phyloP scores from a whole-genome alignment of 1,140 invertebrate genomes.

The Sycophaga agraensis region DNA sequence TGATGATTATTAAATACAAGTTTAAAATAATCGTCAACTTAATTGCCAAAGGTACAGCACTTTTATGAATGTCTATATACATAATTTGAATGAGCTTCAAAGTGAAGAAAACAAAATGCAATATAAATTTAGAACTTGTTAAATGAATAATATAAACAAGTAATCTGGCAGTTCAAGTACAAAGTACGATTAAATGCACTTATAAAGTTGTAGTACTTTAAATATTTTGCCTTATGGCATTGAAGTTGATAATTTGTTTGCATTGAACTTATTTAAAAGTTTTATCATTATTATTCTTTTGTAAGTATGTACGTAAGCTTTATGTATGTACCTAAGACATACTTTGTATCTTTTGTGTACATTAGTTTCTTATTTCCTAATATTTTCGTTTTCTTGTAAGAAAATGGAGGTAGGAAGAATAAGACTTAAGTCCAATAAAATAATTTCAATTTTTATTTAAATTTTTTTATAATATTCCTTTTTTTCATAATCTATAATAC shows the following conservation, averaged over 20 bases:
- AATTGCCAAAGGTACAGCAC: slow-evolving; percentile 16
- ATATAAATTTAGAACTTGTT: slow-evolving; percentile 17
- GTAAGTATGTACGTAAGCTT: slow-evolving; percentile 25
- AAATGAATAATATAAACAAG: slow-evolving; percentile 11
- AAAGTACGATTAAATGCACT: not conserved
- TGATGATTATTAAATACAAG: slow-evolving; percentile 80
- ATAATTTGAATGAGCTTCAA: not conserved
- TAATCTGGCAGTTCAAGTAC: slow-evolving; percentile 7
- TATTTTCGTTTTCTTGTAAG: not conserved
- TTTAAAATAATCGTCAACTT: slow-evolving; percentile 27
- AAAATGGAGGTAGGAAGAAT: slow-evolving; percentile 9
- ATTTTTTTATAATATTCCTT: slow-evolving; percentile 10
- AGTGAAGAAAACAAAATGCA: not conserved
- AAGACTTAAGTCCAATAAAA: slow-evolving; percentile 24
- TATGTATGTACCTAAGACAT: slow-evolving; percentile 4
- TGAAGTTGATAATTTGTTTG: slow-evolving; percentile 19
- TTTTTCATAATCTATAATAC: slow-evolving; percentile 17
- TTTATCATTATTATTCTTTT: slow-evolving; percentile 22
- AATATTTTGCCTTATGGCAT: not conserved
- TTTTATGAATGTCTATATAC: slow-evolving; percentile 16
- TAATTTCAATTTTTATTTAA: slow-evolving; percentile 24
- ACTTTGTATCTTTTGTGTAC: slow-evolving; percentile 21
- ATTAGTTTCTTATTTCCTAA: slow-evolving; percentile 2
- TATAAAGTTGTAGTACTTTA: not conserved
- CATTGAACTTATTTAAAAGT: slow-evolving; percentile 4